These are phyloP conservation scores for Trichopria drosophilae DNA, from an alignment of 2,888 invertebrate species.

Conservation along the genomic window DNA sequence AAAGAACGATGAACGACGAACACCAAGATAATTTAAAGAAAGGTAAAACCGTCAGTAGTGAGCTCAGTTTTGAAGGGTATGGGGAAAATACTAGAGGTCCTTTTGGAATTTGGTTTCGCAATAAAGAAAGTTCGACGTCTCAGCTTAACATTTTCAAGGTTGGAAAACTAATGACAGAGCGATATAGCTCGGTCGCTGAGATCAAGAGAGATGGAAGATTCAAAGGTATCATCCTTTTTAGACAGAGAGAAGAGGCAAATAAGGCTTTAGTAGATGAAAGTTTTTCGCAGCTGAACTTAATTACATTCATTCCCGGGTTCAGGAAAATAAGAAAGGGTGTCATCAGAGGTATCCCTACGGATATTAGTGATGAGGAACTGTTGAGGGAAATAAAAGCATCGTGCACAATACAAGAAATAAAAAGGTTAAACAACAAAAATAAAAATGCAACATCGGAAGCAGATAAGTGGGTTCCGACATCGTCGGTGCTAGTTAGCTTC, in stretches of 20 bases:
- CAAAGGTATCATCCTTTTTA: constrained; percentile 14
- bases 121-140: neutral
- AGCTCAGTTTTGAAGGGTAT: neutral
- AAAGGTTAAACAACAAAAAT: constrained; percentile 7
- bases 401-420: neutral
- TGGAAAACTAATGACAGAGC: neutral
- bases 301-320: neutral
- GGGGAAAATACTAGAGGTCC: neutral
- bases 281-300: neutral
- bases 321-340: constrained; percentile 1
- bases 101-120: neutral
- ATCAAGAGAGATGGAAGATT: constrained; percentile 13
- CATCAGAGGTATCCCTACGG: neutral
- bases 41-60: too few relatives aligned
- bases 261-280: constrained; percentile 1
- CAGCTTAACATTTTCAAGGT: constrained; percentile 8
- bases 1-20: too few relatives aligned
- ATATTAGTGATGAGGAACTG: neutral
- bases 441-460: neutral
- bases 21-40: too few relatives aligned
- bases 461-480: neutral
- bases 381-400: neutral
- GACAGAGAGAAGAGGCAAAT: constrained; percentile 16
- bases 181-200: constrained; percentile 10
- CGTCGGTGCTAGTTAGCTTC: neutral